Base-by-base conservation (phyloP, 2,113 vertebrate genomes). In the Catharus minimus region DNA sequence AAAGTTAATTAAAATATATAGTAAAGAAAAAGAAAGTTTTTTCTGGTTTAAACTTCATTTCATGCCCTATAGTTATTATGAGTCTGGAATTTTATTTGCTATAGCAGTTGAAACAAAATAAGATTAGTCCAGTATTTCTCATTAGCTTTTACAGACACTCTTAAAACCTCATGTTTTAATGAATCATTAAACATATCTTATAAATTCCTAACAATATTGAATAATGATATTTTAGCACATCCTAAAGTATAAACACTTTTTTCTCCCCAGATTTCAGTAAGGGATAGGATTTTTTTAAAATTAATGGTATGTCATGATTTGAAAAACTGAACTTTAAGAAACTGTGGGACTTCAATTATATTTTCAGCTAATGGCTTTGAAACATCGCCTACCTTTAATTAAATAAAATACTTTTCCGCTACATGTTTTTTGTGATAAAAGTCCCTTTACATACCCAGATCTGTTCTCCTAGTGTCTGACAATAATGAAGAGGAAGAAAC, bases 271-370 rank as follows among this genome's bases (percentile, higher is more conserved):
- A 5, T 75, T 72, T 75, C 41, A 46, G 11, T 50, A 46, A 66
- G 2, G 2, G 28, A 23, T 5, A 11, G 1, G 3, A 1, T 1
- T 21, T 56, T 33, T 47, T 88, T 47, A 30, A 4, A 49, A 44
- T 43, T 27, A 76, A 75, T 52, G 1, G 1, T 30, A 43, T 26
- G 23, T 10, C 7, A 55, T 67, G 2, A 75, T 47, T 36, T 55
- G 13, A 75, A 58, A 61, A 65, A 66, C 36, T 2, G 19, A 74
- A 55, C 49, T 57, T 75, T 75, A 56, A 60, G 19, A 67, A 72
- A 36, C 15, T 49, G 8, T 20, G n/a, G 82, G n/a, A 88, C 10
- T 49, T 71, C 21, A 61, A 30, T 33, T 44, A 64, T 1, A 5
- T 60, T 86, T 66, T 21, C n/a, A 82, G 19, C 1, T 64, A 60